Conservation (phyloP, 2,888 invertebrate genomes). For the Papilio demoleus region DNA sequence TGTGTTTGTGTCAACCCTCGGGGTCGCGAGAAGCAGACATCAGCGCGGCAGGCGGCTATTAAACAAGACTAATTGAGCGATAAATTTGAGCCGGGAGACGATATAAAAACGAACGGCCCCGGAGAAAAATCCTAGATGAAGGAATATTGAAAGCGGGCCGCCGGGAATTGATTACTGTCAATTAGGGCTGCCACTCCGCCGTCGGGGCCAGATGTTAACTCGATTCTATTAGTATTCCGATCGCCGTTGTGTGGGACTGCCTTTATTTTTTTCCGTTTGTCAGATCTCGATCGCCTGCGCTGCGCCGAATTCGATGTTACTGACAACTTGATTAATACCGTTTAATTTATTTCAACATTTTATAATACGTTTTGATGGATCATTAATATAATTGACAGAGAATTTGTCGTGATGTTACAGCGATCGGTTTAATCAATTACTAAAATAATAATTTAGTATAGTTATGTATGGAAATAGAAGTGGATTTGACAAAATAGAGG, state of each 20-base stretch:
- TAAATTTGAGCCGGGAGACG: slow-evolving; percentile 81
- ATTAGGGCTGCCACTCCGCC: slow-evolving; percentile 73
- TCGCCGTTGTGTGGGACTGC: slow-evolving; percentile 36
- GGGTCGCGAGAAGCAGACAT: slow-evolving; percentile 75
- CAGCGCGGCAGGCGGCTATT: slow-evolving; percentile 83
- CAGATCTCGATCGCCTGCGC: slow-evolving; percentile 10
- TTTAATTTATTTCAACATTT: slow-evolving; percentile 11
- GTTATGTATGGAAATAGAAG: no score
- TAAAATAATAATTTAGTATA: background rate
- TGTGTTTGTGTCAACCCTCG: slow-evolving; percentile 65
- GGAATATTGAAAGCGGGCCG: slow-evolving; percentile 82
- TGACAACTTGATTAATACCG: slow-evolving; percentile 37
- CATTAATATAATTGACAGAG: slow-evolving; percentile 1
- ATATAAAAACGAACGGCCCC: slow-evolving; percentile 76
- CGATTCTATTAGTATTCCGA: slow-evolving; percentile 58
- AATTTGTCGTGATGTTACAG: background rate
- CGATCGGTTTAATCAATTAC: background rate
- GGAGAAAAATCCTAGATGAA: slow-evolving; percentile 73
- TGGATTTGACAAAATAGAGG: no score
- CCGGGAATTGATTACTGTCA: slow-evolving; percentile 82
- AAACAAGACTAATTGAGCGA: slow-evolving; percentile 85
- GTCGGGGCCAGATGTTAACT: slow-evolving; percentile 73
- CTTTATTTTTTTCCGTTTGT: slow-evolving; percentile 34
- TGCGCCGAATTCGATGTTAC: slow-evolving; percentile 30
- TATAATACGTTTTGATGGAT: slow-evolving; percentile 5